Base-by-base conservation (phyloP, 2,113 vertebrate genomes). In the Strix uralensis region DNA sequence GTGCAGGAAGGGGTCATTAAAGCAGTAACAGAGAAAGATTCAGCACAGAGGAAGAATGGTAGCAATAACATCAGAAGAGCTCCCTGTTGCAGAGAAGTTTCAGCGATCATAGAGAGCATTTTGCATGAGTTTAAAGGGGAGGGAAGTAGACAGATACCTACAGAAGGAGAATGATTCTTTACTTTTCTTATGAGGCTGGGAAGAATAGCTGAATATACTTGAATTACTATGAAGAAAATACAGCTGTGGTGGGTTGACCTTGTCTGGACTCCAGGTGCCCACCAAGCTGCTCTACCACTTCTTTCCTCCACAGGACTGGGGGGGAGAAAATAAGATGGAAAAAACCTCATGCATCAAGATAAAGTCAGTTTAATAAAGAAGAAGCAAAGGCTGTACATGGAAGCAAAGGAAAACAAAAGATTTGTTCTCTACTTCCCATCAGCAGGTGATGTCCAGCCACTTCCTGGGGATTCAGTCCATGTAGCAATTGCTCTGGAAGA, bases 31-130 rank as follows among this genome's bases (percentile, higher is more conserved):
- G n/a, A 59, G 13, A 73, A 90, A 32, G 5, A 30, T 69, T 65
- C 46, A 57, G 1, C 15, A 9, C 27, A 86, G 40, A 47, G 20
- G 5, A 73, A 52, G 63, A 83, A 16, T 25, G 1, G 0, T 18
- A 83, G 11, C 20, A 72, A 21, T 11, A 70, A 36, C 7, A 72
- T 81, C 40, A 36, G 40, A 78, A 79, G 9, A 36, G 10, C 5
- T 95, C 26, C 14, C 40, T 69, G 44, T 49, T 58, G 3, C 6
- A 54, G 14, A 70, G 38, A 84, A 70, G 29, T 1, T 23, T 94
- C 52, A 47, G 0, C 27, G 29, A 25, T 59, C 20, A n/a, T 8
- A 32, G 46, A n/a, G 6, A 47, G 4, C 27, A 11, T 4, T 84
- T 81, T 74, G 54, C 23, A 44, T 13, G 6, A 71, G 10, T 36